Evolutionary conservation across 2,797 vertebrate species (phyloP).

Genomic region (Sebastolobus altivelis): DNA sequence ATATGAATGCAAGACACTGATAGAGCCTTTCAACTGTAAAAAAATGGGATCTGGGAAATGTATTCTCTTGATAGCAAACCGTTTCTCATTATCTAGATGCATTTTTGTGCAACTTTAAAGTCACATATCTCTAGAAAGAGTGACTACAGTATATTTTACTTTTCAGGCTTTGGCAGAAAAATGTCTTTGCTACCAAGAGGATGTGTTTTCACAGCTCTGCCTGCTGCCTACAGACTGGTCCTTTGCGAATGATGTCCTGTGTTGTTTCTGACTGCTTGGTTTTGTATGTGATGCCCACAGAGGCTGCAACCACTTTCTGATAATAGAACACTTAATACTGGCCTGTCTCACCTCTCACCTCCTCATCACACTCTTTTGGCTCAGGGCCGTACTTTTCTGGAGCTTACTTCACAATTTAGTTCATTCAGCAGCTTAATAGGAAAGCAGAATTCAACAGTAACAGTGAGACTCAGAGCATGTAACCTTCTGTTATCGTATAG

Average conservation of each 20-base stretch:
- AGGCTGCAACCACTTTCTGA: slow-evolving; percentile 57
- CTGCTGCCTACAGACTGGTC: slow-evolving; percentile 83
- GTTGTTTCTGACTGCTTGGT: slow-evolving; percentile 70
- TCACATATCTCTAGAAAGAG: background rate
- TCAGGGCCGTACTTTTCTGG: slow-evolving; percentile 79
- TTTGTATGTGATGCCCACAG: slow-evolving; percentile 59
- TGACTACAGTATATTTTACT: background rate
- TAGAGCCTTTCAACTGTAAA: slow-evolving; percentile 80
- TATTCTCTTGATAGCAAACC: slow-evolving; percentile 63
- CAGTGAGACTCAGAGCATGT: slow-evolving; percentile 62
- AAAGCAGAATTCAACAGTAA: slow-evolving; percentile 35
- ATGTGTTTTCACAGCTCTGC: slow-evolving; percentile 60
- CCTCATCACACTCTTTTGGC: slow-evolving; percentile 68
- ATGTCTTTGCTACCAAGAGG: slow-evolving; percentile 68
- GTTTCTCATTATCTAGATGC: slow-evolving; percentile 10
- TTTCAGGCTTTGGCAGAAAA: slow-evolving; percentile 17
- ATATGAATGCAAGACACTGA: slow-evolving; percentile 85
- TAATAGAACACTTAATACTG: slow-evolving; percentile 68
- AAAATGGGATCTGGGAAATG: slow-evolving; percentile 61
- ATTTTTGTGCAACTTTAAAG: slow-evolving; percentile 10
- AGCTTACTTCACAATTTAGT: slow-evolving; percentile 54
- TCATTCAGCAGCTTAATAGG: slow-evolving; percentile 57
- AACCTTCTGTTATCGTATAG: slow-evolving; percentile 44
- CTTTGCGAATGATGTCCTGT: slow-evolving; percentile 80
- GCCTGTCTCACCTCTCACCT: slow-evolving; percentile 61